Conservation (phyloP, 2,797 vertebrate species). For the Agapornis canus region DNA sequence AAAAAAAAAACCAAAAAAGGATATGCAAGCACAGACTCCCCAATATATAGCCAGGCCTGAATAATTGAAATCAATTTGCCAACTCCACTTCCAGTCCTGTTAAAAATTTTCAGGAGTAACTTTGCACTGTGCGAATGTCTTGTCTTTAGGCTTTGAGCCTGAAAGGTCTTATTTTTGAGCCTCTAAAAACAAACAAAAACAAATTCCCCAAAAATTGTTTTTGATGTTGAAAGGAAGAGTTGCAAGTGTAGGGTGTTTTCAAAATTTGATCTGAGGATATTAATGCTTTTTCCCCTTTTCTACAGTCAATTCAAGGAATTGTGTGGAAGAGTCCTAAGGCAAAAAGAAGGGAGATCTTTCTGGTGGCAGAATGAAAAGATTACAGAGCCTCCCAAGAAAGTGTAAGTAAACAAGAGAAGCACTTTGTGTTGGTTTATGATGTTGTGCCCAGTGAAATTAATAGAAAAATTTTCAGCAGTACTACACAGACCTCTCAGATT, state of each 20-base stretch:
- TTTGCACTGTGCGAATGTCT: neutral
- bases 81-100: constrained; percentile 15
- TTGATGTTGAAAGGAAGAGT: neutral
- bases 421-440: neutral
- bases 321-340: neutral
- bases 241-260: neutral
- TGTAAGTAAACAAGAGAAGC: neutral
- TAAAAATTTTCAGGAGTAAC: constrained; percentile 9
- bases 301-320: neutral
- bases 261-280: neutral
- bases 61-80: constrained; percentile 63
- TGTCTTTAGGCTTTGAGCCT: neutral
- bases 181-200: neutral
- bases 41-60: constrained; percentile 15
- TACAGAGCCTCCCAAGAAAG: neutral
- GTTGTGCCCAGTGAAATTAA: neutral
- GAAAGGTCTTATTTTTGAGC: neutral
- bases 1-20: neutral
- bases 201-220: neutral
- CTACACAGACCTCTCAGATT: neutral
- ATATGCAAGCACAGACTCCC: constrained; percentile 49
- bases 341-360: neutral
- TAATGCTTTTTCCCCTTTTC: neutral
- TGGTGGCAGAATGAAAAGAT: neutral
- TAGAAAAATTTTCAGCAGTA: neutral